Evolutionary conservation across 2,113 vertebrate species (phyloP).

Genomic region (Tragelaphus strepsiceros): DNA sequence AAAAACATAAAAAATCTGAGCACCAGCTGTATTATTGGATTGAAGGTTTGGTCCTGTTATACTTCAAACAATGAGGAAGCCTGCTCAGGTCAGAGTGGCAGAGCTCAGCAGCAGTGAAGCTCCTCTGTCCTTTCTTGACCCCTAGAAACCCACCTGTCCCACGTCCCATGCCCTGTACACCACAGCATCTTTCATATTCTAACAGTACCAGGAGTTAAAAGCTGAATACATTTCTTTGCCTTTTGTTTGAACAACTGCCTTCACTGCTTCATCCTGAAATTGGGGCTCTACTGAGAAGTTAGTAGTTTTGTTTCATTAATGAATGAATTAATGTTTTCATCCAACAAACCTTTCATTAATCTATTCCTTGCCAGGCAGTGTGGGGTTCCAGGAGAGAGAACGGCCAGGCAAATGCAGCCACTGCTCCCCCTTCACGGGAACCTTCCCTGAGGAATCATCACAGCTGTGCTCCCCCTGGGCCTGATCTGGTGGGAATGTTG

Average conservation of each 20-base stretch:
- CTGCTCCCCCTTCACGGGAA: not conserved
- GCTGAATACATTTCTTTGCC: not conserved
- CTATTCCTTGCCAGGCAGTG: not conserved
- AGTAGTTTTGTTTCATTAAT: not conserved
- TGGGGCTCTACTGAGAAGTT: not conserved
- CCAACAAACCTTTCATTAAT: not conserved
- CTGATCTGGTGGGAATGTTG: not conserved
- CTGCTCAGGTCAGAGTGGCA: not conserved
- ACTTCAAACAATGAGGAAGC: not conserved
- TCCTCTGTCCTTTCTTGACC: not conserved
- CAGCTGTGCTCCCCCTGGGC: not conserved
- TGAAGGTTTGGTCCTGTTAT: not conserved
- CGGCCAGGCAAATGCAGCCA: not conserved
- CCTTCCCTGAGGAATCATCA: not conserved
- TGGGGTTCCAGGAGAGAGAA: not conserved
- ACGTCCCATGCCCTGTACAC: not conserved
- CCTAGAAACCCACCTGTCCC: not conserved
- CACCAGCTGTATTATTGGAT: not conserved
- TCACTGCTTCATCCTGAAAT: not conserved
- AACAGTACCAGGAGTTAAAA: not conserved
- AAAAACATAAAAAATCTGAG: not conserved
- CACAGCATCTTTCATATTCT: not conserved
- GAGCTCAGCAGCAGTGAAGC: not conserved
- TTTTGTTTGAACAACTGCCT: not conserved
- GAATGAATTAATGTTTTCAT: not conserved